Evolutionary conservation across 2,797 vertebrate species (phyloP).

Genomic region (Luscinia megarhynchos): DNA sequence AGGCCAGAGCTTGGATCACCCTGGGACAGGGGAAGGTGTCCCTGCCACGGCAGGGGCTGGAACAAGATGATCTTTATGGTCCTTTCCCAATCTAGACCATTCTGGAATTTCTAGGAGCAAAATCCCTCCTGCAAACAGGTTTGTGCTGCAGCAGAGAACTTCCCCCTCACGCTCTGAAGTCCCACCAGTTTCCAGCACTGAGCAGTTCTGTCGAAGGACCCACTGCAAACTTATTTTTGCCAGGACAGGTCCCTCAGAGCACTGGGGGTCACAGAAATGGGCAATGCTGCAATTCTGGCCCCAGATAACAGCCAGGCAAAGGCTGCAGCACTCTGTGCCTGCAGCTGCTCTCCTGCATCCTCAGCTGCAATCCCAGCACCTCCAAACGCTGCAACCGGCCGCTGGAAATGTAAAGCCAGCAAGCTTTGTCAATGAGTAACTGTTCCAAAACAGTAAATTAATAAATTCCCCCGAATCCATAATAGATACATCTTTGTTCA

Average conservation of each 20-base stretch:
- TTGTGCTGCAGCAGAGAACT: background rate
- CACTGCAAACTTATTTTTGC: background rate
- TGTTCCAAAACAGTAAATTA: slow-evolving; percentile 59
- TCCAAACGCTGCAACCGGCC: background rate
- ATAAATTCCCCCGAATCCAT: slow-evolving; percentile 31
- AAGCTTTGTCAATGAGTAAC: slow-evolving; percentile 35
- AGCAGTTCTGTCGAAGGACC: background rate
- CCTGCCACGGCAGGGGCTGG: background rate
- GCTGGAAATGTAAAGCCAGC: slow-evolving; percentile 34
- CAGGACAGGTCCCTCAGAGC: background rate
- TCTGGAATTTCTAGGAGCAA: background rate
- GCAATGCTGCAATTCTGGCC: background rate
- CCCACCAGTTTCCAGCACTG: accelerated
- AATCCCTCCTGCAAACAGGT: background rate
- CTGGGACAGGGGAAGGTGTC: accelerated
- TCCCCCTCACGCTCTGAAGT: background rate
- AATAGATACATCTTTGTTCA: slow-evolving; percentile 78
- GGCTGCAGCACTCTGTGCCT: accelerated
- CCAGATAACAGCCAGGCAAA: background rate
- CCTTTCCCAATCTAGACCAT: background rate
- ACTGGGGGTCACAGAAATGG: accelerated
- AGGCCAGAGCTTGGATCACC: background rate
- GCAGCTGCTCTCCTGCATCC: background rate
- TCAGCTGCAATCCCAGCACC: background rate
- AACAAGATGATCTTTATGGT: background rate